phyloP scores from a whole-genome alignment of 2,888 invertebrate genomes.

The Synergus japonicus region DNA sequence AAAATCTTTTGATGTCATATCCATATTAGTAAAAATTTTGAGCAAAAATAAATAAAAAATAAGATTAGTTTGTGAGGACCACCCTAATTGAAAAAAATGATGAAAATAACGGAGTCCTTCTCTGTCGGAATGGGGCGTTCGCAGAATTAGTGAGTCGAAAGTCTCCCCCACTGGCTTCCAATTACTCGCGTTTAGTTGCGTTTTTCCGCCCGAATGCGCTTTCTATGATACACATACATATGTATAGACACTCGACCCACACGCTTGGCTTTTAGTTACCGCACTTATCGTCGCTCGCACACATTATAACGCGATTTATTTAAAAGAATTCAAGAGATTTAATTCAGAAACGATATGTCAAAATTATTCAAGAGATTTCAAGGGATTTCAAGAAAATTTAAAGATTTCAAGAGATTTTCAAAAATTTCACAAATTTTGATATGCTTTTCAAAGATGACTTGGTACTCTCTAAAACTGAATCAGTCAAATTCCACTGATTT shows the following conservation, averaged over 20 bases:
- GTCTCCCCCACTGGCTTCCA: slow-evolving; percentile 67
- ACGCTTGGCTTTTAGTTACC: slow-evolving; percentile 74
- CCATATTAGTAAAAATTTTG: no score
- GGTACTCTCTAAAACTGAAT: no score
- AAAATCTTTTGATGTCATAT: no score
- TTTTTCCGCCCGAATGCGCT: slow-evolving; percentile 76
- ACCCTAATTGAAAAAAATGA: not conserved
- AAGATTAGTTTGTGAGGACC: not conserved
- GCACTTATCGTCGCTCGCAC: slow-evolving; percentile 66
- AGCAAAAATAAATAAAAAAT: not conserved
- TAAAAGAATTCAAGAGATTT: slow-evolving; percentile 10
- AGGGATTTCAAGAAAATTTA: no score
- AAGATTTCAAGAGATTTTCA: no score
- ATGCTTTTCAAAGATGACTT: no score
- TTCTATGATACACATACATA: slow-evolving; percentile 69
- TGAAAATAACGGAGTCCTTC: slow-evolving; percentile 42
- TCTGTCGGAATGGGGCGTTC: slow-evolving; percentile 35
- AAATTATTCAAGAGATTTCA: no score
- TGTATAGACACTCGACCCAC: slow-evolving; percentile 63
- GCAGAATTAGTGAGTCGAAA: slow-evolving; percentile 63
- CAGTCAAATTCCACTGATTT: no score
- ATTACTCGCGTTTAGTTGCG: slow-evolving; percentile 77
- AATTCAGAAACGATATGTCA: no score
- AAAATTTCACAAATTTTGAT: no score
- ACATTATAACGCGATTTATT: slow-evolving; percentile 39